Conservation (phyloP, 2,113 vertebrate genomes). For the Phycodurus eques region DNA sequence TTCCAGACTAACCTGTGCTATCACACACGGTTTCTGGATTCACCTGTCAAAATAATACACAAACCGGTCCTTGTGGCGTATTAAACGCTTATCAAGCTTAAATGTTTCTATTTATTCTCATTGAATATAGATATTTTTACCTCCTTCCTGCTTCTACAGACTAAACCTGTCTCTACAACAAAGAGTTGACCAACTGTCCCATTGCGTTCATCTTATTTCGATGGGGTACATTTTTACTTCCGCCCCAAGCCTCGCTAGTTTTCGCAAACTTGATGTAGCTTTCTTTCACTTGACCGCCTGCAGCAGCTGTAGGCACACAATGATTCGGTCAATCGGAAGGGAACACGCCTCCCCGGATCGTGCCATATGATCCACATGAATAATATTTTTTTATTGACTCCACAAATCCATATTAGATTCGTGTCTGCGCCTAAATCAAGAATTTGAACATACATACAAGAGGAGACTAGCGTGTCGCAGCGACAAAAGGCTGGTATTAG, state of each 20-base stretch:
- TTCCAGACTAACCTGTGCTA: background rate
- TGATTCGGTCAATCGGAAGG: background rate
- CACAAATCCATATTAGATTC: background rate
- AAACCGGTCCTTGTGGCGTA: too few relatives aligned
- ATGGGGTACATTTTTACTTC: slow-evolving; percentile 3
- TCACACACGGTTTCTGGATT: background rate
- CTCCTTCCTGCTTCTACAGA: background rate
- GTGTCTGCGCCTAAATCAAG: too few relatives aligned
- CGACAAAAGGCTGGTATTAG: background rate
- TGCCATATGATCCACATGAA: background rate
- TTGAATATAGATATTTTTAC: background rate
- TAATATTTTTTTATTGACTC: background rate
- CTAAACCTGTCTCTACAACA: background rate
- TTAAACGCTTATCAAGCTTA: background rate
- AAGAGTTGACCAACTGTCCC: background rate
- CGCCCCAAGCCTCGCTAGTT: background rate
- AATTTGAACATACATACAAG: background rate
- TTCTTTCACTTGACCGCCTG: slow-evolving; percentile 5
- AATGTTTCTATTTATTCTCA: background rate
- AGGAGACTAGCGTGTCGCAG: background rate
- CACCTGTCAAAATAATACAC: slow-evolving; percentile 31
- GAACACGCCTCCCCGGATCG: background rate
- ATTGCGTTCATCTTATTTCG: background rate
- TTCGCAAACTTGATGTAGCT: slow-evolving; percentile 11
- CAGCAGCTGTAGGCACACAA: background rate